These are phyloP conservation scores for Potamarius usumacintae DNA, from an alignment of 2,113 vertebrate genomes.

Conservation along the genomic window DNA sequence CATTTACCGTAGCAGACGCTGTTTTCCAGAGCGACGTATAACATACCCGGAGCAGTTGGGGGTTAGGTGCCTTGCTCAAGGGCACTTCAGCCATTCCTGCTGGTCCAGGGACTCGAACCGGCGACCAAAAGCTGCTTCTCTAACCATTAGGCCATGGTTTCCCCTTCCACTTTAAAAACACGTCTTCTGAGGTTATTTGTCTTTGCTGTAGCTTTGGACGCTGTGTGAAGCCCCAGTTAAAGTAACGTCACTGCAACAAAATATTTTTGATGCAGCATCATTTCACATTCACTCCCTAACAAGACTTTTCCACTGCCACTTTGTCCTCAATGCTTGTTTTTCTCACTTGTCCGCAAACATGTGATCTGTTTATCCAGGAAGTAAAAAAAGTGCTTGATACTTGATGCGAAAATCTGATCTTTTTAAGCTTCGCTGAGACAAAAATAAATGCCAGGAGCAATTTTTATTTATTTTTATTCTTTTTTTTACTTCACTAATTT, in stretches of 20 bases:
- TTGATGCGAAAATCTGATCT: neutral
- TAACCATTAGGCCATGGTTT: neutral
- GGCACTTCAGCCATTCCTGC: no score
- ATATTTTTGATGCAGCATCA: neutral
- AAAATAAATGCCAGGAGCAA: neutral
- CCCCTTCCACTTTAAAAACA: neutral
- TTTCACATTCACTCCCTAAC: neutral
- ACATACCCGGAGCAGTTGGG: no score
- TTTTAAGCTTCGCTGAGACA: neutral
- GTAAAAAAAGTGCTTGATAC: neutral
- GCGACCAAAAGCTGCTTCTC: no score
- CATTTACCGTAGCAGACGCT: no score
- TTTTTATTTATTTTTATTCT: neutral
- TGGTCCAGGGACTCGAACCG: no score
- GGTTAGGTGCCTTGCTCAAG: no score
- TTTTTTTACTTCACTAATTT: neutral
- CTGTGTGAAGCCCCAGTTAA: neutral
- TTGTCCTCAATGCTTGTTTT: neutral
- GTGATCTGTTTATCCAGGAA: neutral
- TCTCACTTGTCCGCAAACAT: neutral
- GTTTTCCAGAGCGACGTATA: no score
- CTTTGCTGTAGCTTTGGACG: neutral
- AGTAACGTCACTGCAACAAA: neutral
- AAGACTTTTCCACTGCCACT: neutral
- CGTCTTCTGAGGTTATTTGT: neutral